These are phyloP conservation scores for Crocuta crocuta DNA, from an alignment of 2,113 vertebrate species.

Conservation along the genomic window DNA sequence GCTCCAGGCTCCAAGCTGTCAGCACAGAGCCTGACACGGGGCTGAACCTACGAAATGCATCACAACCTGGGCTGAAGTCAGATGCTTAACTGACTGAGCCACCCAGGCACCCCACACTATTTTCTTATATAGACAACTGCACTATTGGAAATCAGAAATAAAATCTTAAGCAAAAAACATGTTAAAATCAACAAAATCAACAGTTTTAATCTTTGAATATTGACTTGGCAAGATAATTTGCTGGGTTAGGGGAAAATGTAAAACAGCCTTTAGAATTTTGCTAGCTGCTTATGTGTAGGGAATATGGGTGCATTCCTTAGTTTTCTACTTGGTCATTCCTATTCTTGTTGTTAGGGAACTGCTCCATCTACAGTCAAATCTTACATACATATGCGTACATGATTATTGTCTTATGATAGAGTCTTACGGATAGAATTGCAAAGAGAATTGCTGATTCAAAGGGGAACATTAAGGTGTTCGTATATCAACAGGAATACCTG, in stretches of 20 bases:
- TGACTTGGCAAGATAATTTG: neutral
- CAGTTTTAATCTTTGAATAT: neutral
- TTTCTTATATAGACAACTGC: neutral
- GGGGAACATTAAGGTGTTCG: neutral
- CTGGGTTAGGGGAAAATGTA: neutral
- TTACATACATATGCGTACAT: neutral
- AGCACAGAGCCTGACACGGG: no score
- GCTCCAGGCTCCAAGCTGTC: no score
- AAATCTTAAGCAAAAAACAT: conserved; percentile 8
- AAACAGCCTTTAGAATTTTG: neutral
- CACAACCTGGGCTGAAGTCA: no score
- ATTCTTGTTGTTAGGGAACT: neutral
- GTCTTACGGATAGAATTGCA: neutral
- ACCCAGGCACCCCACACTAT: neutral
- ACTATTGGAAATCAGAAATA: neutral
- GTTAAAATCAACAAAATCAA: neutral
- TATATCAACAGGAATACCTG: conserved; percentile 5
- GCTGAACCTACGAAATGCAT: no score
- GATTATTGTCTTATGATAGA: neutral
- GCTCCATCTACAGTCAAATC: neutral
- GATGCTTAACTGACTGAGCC: no score
- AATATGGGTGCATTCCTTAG: neutral
- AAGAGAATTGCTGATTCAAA: conserved; percentile 1
- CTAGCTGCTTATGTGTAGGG: neutral
- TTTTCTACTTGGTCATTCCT: conserved; percentile 12